A percentile compares a stretch with the other conserved stretches of the same genome.
Conservation (phyloP, 2,113 vertebrate genomes). For the Amblyopsis rosae region DNA sequence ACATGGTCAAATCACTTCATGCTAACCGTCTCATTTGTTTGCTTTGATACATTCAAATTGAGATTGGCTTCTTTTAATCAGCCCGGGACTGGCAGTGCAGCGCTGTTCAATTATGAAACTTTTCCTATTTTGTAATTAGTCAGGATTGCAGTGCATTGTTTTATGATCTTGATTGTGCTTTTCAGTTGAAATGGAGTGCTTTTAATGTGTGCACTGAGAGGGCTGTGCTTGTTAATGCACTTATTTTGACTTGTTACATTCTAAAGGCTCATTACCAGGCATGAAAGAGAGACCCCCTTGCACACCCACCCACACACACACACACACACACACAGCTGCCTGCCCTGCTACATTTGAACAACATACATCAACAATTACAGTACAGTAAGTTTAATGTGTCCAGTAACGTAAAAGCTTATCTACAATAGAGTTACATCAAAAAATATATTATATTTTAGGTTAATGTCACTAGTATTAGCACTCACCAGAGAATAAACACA, state of each 20-base stretch:
- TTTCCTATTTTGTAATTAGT: constrained; percentile 71
- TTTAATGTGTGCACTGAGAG: constrained; percentile 68
- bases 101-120: constrained; percentile 71
- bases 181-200: constrained; percentile 59
- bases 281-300: constrained; percentile 34
- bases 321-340: no score
- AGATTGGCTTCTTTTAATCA: constrained; percentile 53
- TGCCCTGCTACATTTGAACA: not conserved
- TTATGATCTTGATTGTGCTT: constrained; percentile 61
- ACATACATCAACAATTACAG: not conserved
- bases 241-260: constrained; percentile 5
- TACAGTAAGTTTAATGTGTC: no score
- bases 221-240: constrained; percentile 62
- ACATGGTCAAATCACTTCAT: constrained; percentile 59
- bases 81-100: constrained; percentile 53
- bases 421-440: no score
- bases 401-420: no score
- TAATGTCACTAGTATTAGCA: no score
- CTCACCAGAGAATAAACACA: no score
- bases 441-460: no score
- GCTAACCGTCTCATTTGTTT: constrained; percentile 63
- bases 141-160: constrained; percentile 65
- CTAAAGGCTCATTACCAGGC: constrained; percentile 19
- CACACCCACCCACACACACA: not conserved
- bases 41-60: constrained; percentile 66